Conservation (phyloP, 2,113 vertebrate species). For the Anarrhichthys ocellatus region DNA sequence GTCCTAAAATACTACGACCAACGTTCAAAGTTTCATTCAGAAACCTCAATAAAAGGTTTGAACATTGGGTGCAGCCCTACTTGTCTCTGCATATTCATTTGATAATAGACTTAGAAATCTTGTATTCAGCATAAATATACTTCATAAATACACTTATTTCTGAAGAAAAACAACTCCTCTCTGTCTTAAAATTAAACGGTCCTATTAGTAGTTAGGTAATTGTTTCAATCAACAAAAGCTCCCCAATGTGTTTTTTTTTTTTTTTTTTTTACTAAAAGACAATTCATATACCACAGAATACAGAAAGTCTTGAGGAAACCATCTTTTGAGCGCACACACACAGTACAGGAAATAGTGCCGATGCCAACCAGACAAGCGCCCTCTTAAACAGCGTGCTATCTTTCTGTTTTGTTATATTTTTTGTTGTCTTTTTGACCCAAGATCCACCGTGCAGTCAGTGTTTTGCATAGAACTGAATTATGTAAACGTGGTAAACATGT, state of each 20-base stretch:
- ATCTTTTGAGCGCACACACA: not conserved
- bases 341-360: not conserved
- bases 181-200: not conserved
- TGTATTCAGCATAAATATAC: not conserved
- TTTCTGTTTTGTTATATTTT: not conserved
- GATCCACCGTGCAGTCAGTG: not conserved
- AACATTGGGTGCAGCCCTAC: not conserved
- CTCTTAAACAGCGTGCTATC: not conserved
- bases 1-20: not conserved
- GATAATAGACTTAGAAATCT: not conserved
- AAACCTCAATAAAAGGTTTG: not conserved
- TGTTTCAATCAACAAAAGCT: not conserved
- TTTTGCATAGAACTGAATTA: conserved; percentile 10
- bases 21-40: not conserved
- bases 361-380: not conserved
- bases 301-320: not conserved
- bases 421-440: not conserved
- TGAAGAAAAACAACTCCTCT: not conserved
- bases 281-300: not conserved
- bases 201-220: not conserved
- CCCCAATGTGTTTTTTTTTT: not conserved
- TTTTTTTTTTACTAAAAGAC: not conserved
- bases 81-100: not conserved
- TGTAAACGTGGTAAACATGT: not conserved
- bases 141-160: not conserved